Evolutionary conservation across 23 tunicate genomes (phyloP).

Genomic region (Phallusia fumigata): DNA sequence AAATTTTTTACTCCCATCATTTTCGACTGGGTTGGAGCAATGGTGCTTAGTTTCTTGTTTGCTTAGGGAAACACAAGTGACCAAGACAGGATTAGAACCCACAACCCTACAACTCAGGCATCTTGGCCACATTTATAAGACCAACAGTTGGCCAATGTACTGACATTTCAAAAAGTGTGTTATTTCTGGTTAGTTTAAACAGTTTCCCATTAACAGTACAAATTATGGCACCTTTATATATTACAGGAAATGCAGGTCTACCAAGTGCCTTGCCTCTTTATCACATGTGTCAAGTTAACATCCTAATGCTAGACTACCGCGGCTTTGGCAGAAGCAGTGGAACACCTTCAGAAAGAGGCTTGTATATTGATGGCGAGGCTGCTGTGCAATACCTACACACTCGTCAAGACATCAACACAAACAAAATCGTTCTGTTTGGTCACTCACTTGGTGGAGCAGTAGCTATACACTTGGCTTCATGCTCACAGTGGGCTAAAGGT

Average conservation of each 20-base stretch:
- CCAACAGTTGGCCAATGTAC: too few relatives aligned
- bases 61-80: too few relatives aligned
- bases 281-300: constrained; percentile 32
- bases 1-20: too few relatives aligned
- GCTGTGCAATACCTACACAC: constrained; percentile 57
- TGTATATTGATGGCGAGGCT: constrained; percentile 81
- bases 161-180: too few relatives aligned
- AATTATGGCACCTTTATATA: too few relatives aligned
- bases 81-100: too few relatives aligned
- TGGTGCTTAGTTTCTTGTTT: too few relatives aligned
- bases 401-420: constrained; percentile 58
- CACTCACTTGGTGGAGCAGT: constrained; percentile 96
- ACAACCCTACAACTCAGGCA: too few relatives aligned
- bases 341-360: constrained; percentile 70
- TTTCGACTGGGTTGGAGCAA: too few relatives aligned
- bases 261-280: constrained; percentile 56
- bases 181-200: too few relatives aligned
- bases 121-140: too few relatives aligned
- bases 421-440: constrained; percentile 74
- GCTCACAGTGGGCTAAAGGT: constrained; percentile 45
- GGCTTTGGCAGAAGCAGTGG: constrained; percentile 93
- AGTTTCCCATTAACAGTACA: too few relatives aligned
- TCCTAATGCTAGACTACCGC: constrained; percentile 71
- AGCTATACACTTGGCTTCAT: constrained; percentile 77
- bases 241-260: constrained; percentile 72